Conservation (phyloP, 2,113 vertebrate genomes). For the Chroicocephalus ridibundus region DNA sequence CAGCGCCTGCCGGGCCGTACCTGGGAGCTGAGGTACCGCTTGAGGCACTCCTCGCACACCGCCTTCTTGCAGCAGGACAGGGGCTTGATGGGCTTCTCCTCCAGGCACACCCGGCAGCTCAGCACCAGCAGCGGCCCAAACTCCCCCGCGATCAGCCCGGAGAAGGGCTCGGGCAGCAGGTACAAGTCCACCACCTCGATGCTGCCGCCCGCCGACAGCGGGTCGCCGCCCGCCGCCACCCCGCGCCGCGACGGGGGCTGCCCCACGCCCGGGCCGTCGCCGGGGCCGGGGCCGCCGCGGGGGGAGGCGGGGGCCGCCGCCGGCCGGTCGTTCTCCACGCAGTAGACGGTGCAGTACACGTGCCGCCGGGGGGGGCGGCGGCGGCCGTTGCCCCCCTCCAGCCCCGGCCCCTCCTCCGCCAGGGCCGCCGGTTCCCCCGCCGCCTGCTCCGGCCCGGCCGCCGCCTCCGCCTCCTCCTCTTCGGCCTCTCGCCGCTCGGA, state of each 20-base stretch:
- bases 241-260: conserved; percentile 6
- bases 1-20: conserved; percentile 63
- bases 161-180: conserved; percentile 75
- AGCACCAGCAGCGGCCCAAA: conserved; percentile 74
- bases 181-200: conserved; percentile 69
- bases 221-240: neutral
- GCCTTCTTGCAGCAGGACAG: conserved; percentile 91
- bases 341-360: conserved; percentile 87
- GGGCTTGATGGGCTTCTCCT: conserved; percentile 86
- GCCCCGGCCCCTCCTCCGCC: neutral
- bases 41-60: conserved; percentile 94
- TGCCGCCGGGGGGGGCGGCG: conserved; percentile 70
- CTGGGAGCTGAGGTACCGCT: conserved; percentile 91
- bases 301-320: neutral
- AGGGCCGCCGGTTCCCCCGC: neutral
- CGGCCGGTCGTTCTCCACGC: conserved; percentile 75
- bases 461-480: neutral
- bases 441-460: neutral
- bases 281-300: neutral
- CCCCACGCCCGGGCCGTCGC: neutral
- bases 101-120: conserved; percentile 92
- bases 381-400: conserved; percentile 1
- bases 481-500: conserved; percentile 11
- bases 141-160: conserved; percentile 75
- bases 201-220: conserved; percentile 45